Base-by-base conservation (phyloP, 1,140 invertebrate genomes). In the Stenopsyche tienmushanensis region DNA sequence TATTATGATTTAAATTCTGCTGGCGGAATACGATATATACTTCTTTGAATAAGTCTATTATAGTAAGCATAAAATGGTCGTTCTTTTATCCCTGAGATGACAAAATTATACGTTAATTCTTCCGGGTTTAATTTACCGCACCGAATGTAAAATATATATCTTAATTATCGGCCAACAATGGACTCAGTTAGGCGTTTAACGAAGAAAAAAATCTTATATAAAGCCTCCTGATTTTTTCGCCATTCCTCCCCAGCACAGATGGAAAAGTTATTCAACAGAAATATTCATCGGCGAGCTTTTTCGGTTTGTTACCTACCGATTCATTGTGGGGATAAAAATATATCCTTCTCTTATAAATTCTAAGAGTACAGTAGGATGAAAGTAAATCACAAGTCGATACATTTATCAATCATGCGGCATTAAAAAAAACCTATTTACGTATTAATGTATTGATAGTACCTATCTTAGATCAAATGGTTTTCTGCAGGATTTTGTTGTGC, bases 291-390 rank as follows among this genome's bases (percentile, higher is more conserved):
- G 8, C 45, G 45, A 47, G 7, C 15, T 47, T 47, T 47, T 47
- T 47, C 45, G 45, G 45, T n/a, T 47, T 47, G 45, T 47, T 47
- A 47, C 45, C 45, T 47, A 20, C 45, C 20, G 45, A 47, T 47
- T 47, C 45, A 20, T 8, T 47, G 5, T 17, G 45, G 7, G 29
- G 29, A 5, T 34, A 13, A 13, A 34, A 34, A 34, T 34, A 13
- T 34, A 13, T 7, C 29, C 29, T 34, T 34, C 13, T 13, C 29
- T 5, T 13, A n/a, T n/a, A n/a, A n/a, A n/a, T n/a, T n/a, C n/a
- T n/a, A n/a, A n/a, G n/a, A n/a, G n/a, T n/a, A n/a, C n/a, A n/a
- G n/a, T n/a, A n/a, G n/a, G n/a, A n/a, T n/a, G n/a, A n/a, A n/a
- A n/a, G n/a, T n/a, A n/a, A n/a, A n/a, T n/a, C n/a, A n/a, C n/a